These are phyloP conservation scores for Psilopogon haemacephalus DNA, from an alignment of 2,113 vertebrate genomes.

Conservation along the genomic window DNA sequence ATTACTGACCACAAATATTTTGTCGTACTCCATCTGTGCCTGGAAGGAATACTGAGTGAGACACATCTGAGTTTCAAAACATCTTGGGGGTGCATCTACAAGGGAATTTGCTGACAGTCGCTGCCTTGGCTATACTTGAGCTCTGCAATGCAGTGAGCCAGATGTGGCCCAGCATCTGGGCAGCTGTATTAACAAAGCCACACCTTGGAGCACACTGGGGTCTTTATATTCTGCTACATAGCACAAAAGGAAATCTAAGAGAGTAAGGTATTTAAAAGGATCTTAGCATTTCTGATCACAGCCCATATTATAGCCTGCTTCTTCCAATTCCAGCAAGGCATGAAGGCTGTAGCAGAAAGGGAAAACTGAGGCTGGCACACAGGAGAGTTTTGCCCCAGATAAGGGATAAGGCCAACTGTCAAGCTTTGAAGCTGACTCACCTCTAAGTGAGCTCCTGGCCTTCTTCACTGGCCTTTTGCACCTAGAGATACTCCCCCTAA, in stretches of 20 bases:
- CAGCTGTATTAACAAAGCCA: not conserved
- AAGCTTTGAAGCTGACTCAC: not conserved
- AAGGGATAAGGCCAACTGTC: not conserved
- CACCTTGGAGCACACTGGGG: not conserved
- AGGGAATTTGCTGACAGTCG: not conserved
- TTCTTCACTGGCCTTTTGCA: not conserved
- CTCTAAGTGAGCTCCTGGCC: not conserved
- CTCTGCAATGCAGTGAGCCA: not conserved
- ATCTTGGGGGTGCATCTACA: not conserved
- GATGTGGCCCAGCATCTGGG: fast-evolving
- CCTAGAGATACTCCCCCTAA: not conserved
- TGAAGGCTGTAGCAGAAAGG: not conserved
- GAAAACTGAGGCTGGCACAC: not conserved
- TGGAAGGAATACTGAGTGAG: not conserved
- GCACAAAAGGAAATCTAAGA: not conserved
- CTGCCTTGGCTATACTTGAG: not conserved
- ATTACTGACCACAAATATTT: not conserved
- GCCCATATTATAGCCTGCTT: not conserved
- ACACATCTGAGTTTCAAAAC: not conserved
- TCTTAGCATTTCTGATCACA: not conserved
- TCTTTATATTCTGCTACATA: not conserved
- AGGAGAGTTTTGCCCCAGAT: not conserved
- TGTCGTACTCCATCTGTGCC: not conserved
- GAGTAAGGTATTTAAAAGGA: not conserved
- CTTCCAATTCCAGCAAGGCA: not conserved